Evolutionary conservation across 2,113 vertebrate genomes (phyloP).

Genomic region (Etheostoma spectabile): DNA sequence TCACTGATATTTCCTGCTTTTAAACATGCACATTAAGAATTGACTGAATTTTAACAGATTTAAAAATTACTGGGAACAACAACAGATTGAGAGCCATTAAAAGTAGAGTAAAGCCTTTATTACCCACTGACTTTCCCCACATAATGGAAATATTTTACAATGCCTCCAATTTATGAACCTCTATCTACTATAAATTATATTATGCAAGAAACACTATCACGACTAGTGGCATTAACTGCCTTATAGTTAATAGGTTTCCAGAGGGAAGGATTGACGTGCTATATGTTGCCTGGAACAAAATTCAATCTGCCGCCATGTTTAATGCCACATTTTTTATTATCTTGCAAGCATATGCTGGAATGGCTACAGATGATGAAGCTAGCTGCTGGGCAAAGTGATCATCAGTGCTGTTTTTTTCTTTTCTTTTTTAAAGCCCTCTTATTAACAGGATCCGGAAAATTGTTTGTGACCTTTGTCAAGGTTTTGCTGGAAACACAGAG

Average conservation of each 20-base stretch:
- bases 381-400: conserved; percentile 93
- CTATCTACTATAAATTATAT: conserved; percentile 86
- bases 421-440: conserved; percentile 84
- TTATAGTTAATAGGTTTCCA: conserved; percentile 92
- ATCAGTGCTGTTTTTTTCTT: conserved; percentile 80
- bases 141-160: conserved; percentile 89
- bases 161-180: conserved; percentile 88
- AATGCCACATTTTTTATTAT: conserved; percentile 93
- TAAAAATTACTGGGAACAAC: conserved; percentile 81
- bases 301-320: conserved; percentile 94
- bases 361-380: conserved; percentile 92
- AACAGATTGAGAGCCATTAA: conserved; percentile 86
- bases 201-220: conserved; percentile 91
- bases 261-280: conserved; percentile 88
- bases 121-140: conserved; percentile 85
- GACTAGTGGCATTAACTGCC: conserved; percentile 88
- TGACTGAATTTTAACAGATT: conserved; percentile 73
- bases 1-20: conserved; percentile 51
- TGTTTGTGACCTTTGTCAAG: conserved; percentile 97
- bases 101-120: conserved; percentile 85
- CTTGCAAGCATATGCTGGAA: conserved; percentile 94
- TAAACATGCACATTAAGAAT: conserved; percentile 58
- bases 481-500: conserved; percentile 87
- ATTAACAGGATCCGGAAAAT: conserved; percentile 90
- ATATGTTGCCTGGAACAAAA: conserved; percentile 93